Evolutionary conservation across 2,113 vertebrate species (phyloP).

Genomic region (Grallaria varia): DNA sequence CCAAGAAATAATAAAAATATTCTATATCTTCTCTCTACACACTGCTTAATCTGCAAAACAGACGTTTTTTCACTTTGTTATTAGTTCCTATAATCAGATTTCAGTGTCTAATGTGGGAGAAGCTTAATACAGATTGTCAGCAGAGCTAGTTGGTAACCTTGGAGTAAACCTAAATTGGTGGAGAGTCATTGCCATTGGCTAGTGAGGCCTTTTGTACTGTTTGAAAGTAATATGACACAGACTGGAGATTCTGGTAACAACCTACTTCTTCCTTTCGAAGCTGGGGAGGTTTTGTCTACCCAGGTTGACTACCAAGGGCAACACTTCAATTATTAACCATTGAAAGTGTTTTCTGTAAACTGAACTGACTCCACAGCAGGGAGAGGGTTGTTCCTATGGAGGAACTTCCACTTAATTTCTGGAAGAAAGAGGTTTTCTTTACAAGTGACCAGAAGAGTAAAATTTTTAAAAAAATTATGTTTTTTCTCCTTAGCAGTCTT

Average conservation of each 20-base stretch:
- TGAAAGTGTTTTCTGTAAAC: not conserved
- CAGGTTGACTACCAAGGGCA: not conserved
- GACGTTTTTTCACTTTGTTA: not conserved
- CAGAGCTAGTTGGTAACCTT: not conserved
- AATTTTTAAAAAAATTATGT: not conserved
- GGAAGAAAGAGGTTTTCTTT: not conserved
- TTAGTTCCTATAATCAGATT: not conserved
- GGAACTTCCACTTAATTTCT: not conserved
- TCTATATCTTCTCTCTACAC: not conserved
- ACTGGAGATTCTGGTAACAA: not conserved
- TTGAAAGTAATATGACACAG: not conserved
- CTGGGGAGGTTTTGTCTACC: not conserved
- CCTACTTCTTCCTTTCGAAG: not conserved
- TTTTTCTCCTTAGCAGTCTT: not conserved
- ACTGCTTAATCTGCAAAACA: not conserved
- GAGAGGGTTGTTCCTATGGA: not conserved
- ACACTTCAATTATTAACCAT: not conserved
- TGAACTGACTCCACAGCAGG: not conserved
- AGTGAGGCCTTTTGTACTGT: not conserved
- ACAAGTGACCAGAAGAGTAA: not conserved
- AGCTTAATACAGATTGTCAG: not conserved
- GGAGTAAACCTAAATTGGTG: not conserved
- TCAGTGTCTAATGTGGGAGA: not conserved
- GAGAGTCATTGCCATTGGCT: not conserved
- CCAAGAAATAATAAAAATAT: not conserved